Percentiles rank a stretch among this genome's conserved stretches.
Evolutionary conservation across 2,113 vertebrate genomes (phyloP).

Genomic region (Cinclus cinclus): DNA sequence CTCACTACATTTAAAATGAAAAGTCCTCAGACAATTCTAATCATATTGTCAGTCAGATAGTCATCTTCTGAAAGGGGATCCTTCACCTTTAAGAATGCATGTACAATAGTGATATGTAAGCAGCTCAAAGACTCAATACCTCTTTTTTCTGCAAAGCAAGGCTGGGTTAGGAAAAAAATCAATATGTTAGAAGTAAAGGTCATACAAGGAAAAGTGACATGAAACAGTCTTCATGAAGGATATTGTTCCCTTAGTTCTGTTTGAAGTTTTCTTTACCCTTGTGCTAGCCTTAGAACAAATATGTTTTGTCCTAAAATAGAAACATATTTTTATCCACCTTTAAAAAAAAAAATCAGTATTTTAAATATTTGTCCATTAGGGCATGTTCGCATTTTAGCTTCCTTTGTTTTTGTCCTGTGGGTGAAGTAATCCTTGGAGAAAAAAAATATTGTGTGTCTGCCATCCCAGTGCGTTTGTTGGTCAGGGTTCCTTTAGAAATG

Average conservation of each 20-base stretch:
- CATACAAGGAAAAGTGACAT: conserved; percentile 80
- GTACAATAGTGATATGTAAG: conserved; percentile 79
- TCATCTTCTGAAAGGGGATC: conserved; percentile 73
- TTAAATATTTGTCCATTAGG: conserved; percentile 79
- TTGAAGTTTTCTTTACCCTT: conserved; percentile 79
- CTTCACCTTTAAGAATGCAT: conserved; percentile 77
- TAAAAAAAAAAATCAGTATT: conserved; percentile 56
- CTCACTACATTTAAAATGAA: conserved; percentile 69
- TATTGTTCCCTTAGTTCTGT: conserved; percentile 78
- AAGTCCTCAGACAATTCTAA: conserved; percentile 74
- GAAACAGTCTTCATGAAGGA: conserved; percentile 80
- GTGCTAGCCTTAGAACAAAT: conserved; percentile 67
- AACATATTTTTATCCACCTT: conserved; percentile 59
- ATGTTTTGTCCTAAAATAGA: conserved; percentile 69
- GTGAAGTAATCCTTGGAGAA: conserved; percentile 60
- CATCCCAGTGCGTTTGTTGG: conserved; percentile 50
- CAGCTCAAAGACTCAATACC: conserved; percentile 80
- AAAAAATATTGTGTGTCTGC: conserved; percentile 9
- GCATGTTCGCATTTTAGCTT: conserved; percentile 50
- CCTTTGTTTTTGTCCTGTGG: conserved; percentile 67
- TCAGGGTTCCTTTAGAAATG: conserved; percentile 55
- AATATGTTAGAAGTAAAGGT: conserved; percentile 84
- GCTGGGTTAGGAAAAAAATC: conserved; percentile 81
- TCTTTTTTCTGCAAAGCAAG: conserved; percentile 82
- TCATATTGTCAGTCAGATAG: conserved; percentile 76